Evolutionary conservation across 1,140 invertebrate genomes (phyloP), one percentile per base, ranked within the genome.

Genomic region (Archivesica marissinica): DNA sequence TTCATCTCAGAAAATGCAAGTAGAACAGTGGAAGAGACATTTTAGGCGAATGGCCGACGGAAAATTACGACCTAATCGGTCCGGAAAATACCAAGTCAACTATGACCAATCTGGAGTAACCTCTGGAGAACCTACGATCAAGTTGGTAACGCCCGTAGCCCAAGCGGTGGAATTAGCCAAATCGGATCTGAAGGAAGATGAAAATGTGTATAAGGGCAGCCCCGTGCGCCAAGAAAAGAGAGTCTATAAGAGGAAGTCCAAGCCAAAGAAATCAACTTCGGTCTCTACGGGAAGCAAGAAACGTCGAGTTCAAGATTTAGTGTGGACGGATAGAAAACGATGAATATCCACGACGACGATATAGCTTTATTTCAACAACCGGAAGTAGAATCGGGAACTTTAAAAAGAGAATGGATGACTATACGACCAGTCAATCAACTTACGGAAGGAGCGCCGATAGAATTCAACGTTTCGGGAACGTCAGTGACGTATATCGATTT

Each of bases 121-220:
- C 11, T 52, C 50, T 25, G 35, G 7, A 33, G n/a, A 6, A 41
- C 50, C 44, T n/a, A 50, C 50, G 38, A 54, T 75, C 20, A 75
- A 75, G n/a, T 50, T 75, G 4, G 72, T 75, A 28, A 33, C 35
- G 56, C n/a, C n/a, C n/a, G n/a, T n/a, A n/a, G n/a, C n/a, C n/a
- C n/a, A n/a, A n/a, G n/a, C n/a, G n/a, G n/a, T 64, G 23, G 56
- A 78, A 41, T 25, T 64, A 56, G 75, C 56, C 52, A 78, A 78
- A 38, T 78, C 75, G 30, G 30, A 41, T 39, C 30, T 6, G 30
- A 38, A 13, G 11, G 61, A 52, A 59, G 33, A 23, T 78, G 4
- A 78, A 61, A 64, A 78, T 30, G 41, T 20, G 30, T 11, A 4
- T 23, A 41, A 25, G 15, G 25, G 20, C 15, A 28, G 17, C 28